A percentile compares a stretch with the other conserved stretches of the same genome.
These are phyloP conservation scores for Rhinoderma darwinii DNA, from an alignment of 2,113 vertebrate genomes.

Conservation along the genomic window DNA sequence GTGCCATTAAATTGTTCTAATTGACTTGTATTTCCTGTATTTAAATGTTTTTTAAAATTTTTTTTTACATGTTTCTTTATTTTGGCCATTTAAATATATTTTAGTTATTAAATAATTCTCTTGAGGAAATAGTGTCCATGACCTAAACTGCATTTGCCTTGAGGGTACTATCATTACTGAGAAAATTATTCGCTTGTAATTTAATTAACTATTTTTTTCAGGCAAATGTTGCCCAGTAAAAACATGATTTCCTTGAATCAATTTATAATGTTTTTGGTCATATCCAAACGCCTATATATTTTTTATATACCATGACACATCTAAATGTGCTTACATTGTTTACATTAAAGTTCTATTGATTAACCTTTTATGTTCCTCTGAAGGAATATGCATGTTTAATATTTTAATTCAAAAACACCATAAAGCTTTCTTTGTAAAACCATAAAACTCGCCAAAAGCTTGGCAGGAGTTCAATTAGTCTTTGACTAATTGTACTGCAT, in stretches of 20 bases:
- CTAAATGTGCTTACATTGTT: constrained; percentile 23
- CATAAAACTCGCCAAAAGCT: not conserved
- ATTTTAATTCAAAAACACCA: not conserved
- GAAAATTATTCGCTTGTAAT: constrained; percentile 29
- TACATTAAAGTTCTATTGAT: not conserved
- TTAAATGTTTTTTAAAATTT: not conserved
- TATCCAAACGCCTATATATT: constrained; percentile 17
- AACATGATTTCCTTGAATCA: constrained; percentile 35
- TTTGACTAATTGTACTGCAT: not conserved
- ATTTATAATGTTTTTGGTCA: constrained; percentile 32
- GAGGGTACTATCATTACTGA: constrained; percentile 31
- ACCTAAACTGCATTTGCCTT: constrained; percentile 27
- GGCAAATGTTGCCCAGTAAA: constrained; percentile 11
- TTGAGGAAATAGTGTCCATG: constrained; percentile 39
- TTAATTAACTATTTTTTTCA: constrained; percentile 38
- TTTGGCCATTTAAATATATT: constrained; percentile 11
- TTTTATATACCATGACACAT: constrained; percentile 34
- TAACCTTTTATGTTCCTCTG: constrained; percentile 20
- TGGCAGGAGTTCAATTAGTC: not conserved
- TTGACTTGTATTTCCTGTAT: not conserved
- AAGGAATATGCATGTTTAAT: not conserved
- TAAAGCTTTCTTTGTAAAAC: not conserved
- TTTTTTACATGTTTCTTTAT: not conserved
- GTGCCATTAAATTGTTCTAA: not conserved
- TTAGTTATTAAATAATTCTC: not conserved